These are phyloP conservation scores for Leptoteleia sp. DNA, from an alignment of 1,140 invertebrate species.

Conservation along the genomic window DNA sequence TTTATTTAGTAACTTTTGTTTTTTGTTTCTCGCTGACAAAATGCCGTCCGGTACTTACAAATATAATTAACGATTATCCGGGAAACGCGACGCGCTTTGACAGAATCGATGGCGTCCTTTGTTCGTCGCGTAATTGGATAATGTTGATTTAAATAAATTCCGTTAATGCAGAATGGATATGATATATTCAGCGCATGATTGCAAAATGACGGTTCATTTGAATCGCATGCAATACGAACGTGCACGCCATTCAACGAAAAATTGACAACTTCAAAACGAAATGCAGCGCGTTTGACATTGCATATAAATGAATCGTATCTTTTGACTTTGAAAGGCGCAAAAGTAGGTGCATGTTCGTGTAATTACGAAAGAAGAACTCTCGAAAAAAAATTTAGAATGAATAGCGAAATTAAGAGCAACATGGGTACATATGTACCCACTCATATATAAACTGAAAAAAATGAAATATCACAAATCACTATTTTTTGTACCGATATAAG, in stretches of 20 bases:
- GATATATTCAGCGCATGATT: background rate
- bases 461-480: too few relatives aligned
- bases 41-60: background rate
- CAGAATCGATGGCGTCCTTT: constrained; percentile 1
- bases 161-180: background rate
- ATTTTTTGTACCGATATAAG: too few relatives aligned
- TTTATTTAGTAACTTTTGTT: background rate
- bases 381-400: too few relatives aligned
- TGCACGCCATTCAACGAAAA: background rate
- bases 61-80: constrained; percentile 9
- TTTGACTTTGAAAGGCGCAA: constrained; percentile 6
- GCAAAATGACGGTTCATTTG: background rate
- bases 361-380: too few relatives aligned
- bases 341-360: constrained; percentile 16
- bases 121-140: constrained; percentile 2
- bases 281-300: constrained; percentile 13
- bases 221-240: constrained; percentile 1
- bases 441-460: too few relatives aligned
- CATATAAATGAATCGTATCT: constrained; percentile 20
- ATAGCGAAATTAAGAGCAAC: too few relatives aligned
- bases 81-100: background rate
- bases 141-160: constrained; percentile 8
- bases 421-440: too few relatives aligned
- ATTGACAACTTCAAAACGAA: constrained; percentile 3
- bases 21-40: background rate